Evolutionary conservation across 2,113 vertebrate genomes (phyloP), one percentile per base, ranked within the genome.

Genomic region (Rhinopithecus roxellana): DNA sequence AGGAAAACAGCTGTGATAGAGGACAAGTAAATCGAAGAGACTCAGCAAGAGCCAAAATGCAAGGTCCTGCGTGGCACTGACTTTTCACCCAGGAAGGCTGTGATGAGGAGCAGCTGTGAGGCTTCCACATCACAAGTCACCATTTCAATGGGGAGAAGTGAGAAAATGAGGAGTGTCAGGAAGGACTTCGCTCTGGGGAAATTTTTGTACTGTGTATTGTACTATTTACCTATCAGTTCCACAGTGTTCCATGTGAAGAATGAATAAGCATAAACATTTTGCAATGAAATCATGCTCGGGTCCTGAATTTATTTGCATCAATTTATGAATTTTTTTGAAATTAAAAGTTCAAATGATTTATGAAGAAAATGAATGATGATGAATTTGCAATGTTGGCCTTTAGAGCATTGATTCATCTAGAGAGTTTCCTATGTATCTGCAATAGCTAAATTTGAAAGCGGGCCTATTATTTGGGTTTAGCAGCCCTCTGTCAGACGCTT

Each of bases 331-430:
- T 18, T 20, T 75, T 38, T 64, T 74, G 6, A 90, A 93, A 67
- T 80, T 79, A 75, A 94, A 90, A 52, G 10, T 78, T 89, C 70
- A 80, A 69, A 81, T 52, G 11, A 75, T 74, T 96, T 94, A 38
- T 81, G 43, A 93, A 95, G 32, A 1, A 48, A 18, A 55, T 88
- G 30, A 80, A 67, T 91, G 17, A 89, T 48, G 57, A 57, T 80
- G 79, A 70, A 2, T 45, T 90, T 94, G 55, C 32, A 83, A 0
- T 52, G 25, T 72, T 81, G 10, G 5, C 17, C 22, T 57, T 10
- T 52, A 23, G 1, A 38, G 9, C 18, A 38, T 6, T 61, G 43
- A n/a, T 35, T 90, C 20, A 43, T 27, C 9, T 43, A 32, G 22
- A 52, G 18, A 30, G 18, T 57, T 70, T 80, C 23, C 38, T 52